Conservation (phyloP, 2,797 vertebrate genomes). For the Loris lydekkerianus region DNA sequence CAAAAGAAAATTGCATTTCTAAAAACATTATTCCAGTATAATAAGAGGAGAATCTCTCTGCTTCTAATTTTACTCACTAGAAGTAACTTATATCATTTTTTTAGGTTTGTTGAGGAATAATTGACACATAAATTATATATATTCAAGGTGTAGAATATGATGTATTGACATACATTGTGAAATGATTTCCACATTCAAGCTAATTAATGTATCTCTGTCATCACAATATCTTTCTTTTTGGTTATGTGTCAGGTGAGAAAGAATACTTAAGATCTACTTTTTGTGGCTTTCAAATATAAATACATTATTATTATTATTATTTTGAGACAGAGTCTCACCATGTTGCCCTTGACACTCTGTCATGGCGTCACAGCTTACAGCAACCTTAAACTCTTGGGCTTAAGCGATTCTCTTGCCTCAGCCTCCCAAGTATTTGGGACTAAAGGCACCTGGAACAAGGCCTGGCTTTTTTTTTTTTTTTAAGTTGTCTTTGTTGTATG, state of each 20-base stretch:
- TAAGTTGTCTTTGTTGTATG: too few relatives aligned
- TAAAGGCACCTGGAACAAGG: too few relatives aligned
- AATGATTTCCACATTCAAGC: conserved; percentile 17
- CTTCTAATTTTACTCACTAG: not conserved
- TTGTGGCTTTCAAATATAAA: not conserved
- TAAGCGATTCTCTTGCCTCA: too few relatives aligned
- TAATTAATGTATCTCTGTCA: not conserved
- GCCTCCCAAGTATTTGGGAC: too few relatives aligned
- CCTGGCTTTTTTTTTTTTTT: too few relatives aligned
- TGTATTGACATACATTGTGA: not conserved
- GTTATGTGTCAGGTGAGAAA: not conserved
- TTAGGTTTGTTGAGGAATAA: not conserved
- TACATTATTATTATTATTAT: not conserved
- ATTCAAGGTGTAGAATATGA: not conserved
- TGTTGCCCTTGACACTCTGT: too few relatives aligned
- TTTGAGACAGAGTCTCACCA: too few relatives aligned
- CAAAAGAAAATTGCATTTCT: conserved; percentile 35
- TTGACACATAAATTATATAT: not conserved
- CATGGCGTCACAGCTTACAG: too few relatives aligned
- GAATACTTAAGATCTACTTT: not conserved
- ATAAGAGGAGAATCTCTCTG: not conserved
- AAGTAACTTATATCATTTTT: not conserved
- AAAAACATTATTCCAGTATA: not conserved
- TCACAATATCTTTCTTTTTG: not conserved
- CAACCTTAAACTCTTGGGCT: too few relatives aligned